Evolutionary conservation across 2,888 invertebrate species (phyloP).

Genomic region (Macrophya annulata): DNA sequence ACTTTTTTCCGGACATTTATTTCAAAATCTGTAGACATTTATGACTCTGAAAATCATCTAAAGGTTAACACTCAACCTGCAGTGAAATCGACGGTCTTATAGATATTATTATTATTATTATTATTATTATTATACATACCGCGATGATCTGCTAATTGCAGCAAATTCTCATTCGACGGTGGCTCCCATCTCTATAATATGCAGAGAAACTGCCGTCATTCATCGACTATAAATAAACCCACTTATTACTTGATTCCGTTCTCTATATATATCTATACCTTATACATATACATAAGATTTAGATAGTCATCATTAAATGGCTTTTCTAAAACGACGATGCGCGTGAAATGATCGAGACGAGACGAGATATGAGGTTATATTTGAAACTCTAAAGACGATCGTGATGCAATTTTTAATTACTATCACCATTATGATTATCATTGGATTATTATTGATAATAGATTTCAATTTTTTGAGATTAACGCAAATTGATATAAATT

Average conservation of each 20-base stretch:
- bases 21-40: not conserved
- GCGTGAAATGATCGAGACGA: too few species aligned
- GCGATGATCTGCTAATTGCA: not conserved
- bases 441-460: not conserved
- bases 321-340: not conserved
- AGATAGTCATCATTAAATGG: too few species aligned
- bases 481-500: not conserved
- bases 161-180: not conserved
- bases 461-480: not conserved
- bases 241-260: not conserved
- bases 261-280: not conserved
- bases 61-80: not conserved
- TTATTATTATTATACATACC: too few species aligned
- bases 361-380: not conserved
- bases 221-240: constrained; percentile 10
- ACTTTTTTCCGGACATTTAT: not conserved
- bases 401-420: not conserved
- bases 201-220: constrained; percentile 6
- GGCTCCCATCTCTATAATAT: not conserved
- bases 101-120: not conserved
- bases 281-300: not conserved
- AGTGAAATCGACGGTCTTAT: constrained; percentile 5
- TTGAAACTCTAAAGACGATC: not conserved
- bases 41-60: not conserved
- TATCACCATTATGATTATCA: not conserved